phyloP scores from a whole-genome alignment of 2,888 invertebrate species.

The Pseudoips prasinana region DNA sequence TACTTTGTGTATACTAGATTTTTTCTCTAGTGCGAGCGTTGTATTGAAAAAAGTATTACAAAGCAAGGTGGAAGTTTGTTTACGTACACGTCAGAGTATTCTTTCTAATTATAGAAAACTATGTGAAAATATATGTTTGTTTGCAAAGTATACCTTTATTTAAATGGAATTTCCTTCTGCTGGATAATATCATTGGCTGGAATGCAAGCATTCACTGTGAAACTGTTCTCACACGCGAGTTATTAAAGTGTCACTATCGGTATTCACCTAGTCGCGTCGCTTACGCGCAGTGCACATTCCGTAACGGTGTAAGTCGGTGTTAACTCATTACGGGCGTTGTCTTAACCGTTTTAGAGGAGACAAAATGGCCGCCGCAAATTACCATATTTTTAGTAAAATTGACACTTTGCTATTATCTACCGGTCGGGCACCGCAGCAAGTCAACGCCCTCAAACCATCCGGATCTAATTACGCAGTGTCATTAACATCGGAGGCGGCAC shows the following conservation, averaged over 20 bases:
- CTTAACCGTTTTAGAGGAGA: conserved; percentile 38
- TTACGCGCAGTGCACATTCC: conserved; percentile 14
- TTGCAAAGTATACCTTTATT: too few relatives aligned
- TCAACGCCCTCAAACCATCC: conserved; percentile 79
- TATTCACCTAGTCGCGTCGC: conserved; percentile 17
- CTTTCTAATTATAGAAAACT: too few relatives aligned
- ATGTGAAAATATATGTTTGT: too few relatives aligned
- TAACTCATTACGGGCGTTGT: conserved; percentile 39
- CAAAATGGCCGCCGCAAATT: conserved; percentile 64
- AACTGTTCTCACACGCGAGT: too few relatives aligned
- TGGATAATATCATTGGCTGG: too few relatives aligned
- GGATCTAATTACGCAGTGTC: conserved; percentile 80
- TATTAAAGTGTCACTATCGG: not conserved
- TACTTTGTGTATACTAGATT: too few relatives aligned
- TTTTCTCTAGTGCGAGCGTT: too few relatives aligned
- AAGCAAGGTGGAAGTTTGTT: too few relatives aligned
- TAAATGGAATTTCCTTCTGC: too few relatives aligned
- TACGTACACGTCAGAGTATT: too few relatives aligned
- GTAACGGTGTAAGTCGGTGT: conserved; percentile 23
- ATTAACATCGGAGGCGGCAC: conserved; percentile 79
- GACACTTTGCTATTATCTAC: conserved; percentile 72
- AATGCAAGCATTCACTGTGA: too few relatives aligned
- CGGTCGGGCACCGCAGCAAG: conserved; percentile 68
- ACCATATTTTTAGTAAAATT: conserved; percentile 77
- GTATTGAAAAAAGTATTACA: too few relatives aligned